These are phyloP conservation scores for Paratrypauchen microcephalus DNA, from an alignment of 2,797 vertebrate species.

Conservation along the genomic window DNA sequence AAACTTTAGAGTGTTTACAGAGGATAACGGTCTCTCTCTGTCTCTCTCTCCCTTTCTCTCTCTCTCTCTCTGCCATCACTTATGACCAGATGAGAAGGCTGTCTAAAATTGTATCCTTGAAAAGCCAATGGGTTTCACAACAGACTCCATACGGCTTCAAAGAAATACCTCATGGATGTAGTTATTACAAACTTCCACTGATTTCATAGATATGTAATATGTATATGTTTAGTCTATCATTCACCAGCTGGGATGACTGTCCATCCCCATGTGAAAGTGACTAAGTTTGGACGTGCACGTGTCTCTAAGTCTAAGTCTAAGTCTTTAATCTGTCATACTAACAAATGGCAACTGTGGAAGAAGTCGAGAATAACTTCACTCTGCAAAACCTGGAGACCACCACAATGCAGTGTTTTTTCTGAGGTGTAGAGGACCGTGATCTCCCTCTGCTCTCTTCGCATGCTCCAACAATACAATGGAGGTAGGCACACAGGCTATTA, in stretches of 20 bases:
- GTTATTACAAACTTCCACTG: background rate
- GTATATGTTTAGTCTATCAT: background rate
- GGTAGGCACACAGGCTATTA: too few relatives aligned
- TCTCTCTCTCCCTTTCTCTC: background rate
- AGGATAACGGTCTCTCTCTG: background rate
- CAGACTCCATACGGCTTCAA: background rate
- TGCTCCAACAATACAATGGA: background rate
- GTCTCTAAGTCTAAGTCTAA: background rate
- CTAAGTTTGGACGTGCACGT: background rate
- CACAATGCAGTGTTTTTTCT: background rate
- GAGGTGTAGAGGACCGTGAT: background rate
- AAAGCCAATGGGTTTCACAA: background rate
- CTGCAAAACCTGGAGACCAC: background rate
- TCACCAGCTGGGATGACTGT: background rate
- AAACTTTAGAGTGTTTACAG: background rate
- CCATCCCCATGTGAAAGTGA: background rate
- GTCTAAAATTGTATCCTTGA: constrained; percentile 4
- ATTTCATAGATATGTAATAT: background rate
- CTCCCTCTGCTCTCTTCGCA: background rate
- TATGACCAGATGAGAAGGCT: background rate
- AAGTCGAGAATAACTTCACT: background rate
- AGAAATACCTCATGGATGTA: background rate
- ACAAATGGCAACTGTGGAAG: background rate
- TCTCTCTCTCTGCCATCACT: background rate
- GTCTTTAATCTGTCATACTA: too few relatives aligned